Percentiles rank a stretch among this genome's conserved stretches.
Conservation (phyloP, 2,797 vertebrate species). For the Bryconaethiops microstoma region DNA sequence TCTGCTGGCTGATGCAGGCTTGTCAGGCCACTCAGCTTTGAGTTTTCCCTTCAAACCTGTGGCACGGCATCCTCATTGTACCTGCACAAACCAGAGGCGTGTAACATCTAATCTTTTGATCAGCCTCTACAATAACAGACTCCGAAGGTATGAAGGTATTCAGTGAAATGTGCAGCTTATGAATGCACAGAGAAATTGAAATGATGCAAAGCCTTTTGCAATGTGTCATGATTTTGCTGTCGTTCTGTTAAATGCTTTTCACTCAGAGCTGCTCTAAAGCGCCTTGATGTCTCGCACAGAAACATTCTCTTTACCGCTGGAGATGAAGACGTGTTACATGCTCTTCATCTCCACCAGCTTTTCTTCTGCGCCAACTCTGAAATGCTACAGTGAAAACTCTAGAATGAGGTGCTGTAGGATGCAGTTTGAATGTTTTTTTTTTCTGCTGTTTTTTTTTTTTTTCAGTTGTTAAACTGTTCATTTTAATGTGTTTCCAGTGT, state of each 20-base stretch:
- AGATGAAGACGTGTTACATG: conserved; percentile 10
- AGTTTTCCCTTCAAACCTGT: conserved; percentile 32
- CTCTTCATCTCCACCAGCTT: neutral
- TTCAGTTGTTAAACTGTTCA: no score
- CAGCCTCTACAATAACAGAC: conserved; percentile 24
- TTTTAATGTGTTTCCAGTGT: neutral
- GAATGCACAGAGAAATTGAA: neutral
- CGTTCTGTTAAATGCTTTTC: neutral
- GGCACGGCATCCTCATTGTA: conserved; percentile 5
- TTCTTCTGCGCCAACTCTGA: neutral
- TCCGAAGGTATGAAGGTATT: neutral
- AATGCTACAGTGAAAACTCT: conserved; percentile 1
- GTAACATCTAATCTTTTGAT: conserved; percentile 44
- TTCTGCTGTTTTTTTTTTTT: neutral
- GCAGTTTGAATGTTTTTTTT: neutral
- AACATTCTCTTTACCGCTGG: neutral
- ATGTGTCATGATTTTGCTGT: neutral
- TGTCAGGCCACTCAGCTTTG: conserved; percentile 1
- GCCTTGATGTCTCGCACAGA: neutral
- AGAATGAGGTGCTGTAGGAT: neutral
- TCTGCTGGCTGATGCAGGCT: conserved; percentile 20
- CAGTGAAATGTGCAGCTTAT: conserved; percentile 1
- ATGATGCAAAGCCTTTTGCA: neutral
- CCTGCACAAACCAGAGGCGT: conserved; percentile 21
- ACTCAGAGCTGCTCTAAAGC: neutral